Evolutionary conservation across 2,797 vertebrate species (phyloP).

Genomic region (Crotalus adamanteus): DNA sequence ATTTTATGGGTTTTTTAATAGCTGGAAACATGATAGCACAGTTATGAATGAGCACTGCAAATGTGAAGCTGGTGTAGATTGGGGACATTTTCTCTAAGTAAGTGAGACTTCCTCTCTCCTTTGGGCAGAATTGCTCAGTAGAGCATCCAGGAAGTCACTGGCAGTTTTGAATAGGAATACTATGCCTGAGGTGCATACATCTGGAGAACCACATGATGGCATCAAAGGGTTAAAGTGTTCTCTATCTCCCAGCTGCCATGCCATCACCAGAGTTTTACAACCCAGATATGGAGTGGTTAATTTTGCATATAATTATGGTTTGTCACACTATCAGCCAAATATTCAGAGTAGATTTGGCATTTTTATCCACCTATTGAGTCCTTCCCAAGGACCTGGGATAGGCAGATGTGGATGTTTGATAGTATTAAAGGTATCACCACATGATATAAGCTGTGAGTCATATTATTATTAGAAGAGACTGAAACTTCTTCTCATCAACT

Average conservation of each 20-base stretch:
- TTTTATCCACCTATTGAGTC: background rate
- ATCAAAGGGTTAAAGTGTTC: background rate
- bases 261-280: background rate
- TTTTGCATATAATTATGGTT: background rate
- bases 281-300: background rate
- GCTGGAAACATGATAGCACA: background rate
- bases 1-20: background rate
- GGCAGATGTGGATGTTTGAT: background rate
- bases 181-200: background rate
- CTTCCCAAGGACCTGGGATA: background rate
- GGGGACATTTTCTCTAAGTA: background rate
- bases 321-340: background rate
- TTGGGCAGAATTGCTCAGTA: background rate
- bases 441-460: background rate
- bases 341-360: background rate
- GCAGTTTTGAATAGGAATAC: background rate
- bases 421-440: background rate
- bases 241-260: background rate
- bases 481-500: background rate
- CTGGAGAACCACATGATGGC: background rate
- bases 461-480: background rate
- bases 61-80: background rate
- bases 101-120: background rate
- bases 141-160: background rate
- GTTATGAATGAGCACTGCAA: background rate